phyloP scores from a whole-genome alignment of 2,113 vertebrate genomes.

The Carassius gibelio region DNA sequence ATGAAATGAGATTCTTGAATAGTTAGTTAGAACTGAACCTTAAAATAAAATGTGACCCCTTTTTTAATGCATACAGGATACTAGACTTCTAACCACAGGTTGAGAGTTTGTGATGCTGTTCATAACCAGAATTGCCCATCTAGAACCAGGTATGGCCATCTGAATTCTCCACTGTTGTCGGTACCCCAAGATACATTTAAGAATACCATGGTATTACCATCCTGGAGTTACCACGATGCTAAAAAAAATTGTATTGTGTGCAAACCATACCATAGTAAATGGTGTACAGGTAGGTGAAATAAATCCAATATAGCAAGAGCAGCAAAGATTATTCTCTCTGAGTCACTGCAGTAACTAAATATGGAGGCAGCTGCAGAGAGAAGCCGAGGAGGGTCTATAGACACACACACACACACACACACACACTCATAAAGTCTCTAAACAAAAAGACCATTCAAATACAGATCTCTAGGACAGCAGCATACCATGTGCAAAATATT shows the following conservation, averaged over 20 bases:
- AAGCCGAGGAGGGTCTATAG: constrained; percentile 23
- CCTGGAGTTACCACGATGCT: neutral
- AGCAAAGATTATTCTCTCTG: constrained; percentile 17
- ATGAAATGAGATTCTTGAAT: too few relatives aligned
- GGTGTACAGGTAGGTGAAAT: neutral
- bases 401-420: constrained; percentile 15
- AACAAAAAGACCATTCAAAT: constrained; percentile 54
- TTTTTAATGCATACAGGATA: too few relatives aligned
- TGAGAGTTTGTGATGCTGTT: too few relatives aligned
- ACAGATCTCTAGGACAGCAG: constrained; percentile 52
- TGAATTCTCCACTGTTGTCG: too few relatives aligned
- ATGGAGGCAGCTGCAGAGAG: constrained; percentile 49
- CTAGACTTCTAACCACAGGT: too few relatives aligned
- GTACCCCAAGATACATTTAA: neutral
- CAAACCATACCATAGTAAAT: neutral
- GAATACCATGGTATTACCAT: neutral
- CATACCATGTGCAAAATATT: constrained; percentile 65
- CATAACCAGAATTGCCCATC: too few relatives aligned
- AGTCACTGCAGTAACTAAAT: constrained; percentile 56
- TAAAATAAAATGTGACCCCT: too few relatives aligned
- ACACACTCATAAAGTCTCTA: constrained; percentile 33
- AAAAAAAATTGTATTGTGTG: neutral
- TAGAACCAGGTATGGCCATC: too few relatives aligned
- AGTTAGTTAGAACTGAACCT: too few relatives aligned
- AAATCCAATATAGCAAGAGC: neutral